These are phyloP conservation scores for Scaptomyza reducta DNA, from an alignment of 2,888 invertebrate genomes.

Conservation along the genomic window DNA sequence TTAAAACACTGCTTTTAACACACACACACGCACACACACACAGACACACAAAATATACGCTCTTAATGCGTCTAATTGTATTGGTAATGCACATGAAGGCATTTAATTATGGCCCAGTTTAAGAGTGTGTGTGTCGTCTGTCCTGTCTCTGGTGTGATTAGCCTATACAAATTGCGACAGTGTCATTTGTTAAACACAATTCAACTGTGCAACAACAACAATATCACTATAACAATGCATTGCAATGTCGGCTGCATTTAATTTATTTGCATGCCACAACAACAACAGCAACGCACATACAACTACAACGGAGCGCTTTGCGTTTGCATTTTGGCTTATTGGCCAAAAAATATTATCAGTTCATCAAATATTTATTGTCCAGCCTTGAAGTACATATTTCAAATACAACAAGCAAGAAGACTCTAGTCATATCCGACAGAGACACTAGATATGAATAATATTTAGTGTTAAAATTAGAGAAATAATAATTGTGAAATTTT, in stretches of 20 bases:
- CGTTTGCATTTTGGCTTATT: slow-evolving; percentile 46
- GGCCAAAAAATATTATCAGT: slow-evolving; percentile 48
- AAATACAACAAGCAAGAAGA: too few species aligned
- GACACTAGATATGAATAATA: too few species aligned
- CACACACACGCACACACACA: slow-evolving; percentile 5
- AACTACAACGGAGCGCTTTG: neutral
- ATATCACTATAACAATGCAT: slow-evolving; percentile 15
- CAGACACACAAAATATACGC: slow-evolving; percentile 11
- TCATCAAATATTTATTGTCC: slow-evolving; percentile 57
- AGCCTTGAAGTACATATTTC: slow-evolving; percentile 11
- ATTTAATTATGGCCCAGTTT: slow-evolving; percentile 57
- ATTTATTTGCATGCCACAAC: slow-evolving; percentile 62
- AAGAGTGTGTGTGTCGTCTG: slow-evolving; percentile 8
- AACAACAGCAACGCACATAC: slow-evolving; percentile 17
- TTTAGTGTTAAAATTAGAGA: too few species aligned
- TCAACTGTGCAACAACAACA: slow-evolving; percentile 20
- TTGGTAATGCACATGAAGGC: slow-evolving; percentile 65
- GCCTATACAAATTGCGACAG: slow-evolving; percentile 67
- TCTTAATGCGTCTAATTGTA: slow-evolving; percentile 64
- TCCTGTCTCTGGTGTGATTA: slow-evolving; percentile 64
- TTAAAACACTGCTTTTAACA: slow-evolving; percentile 43
- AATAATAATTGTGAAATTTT: too few species aligned
- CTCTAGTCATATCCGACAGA: too few species aligned
- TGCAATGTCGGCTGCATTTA: slow-evolving; percentile 56
- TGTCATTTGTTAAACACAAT: slow-evolving; percentile 63